phyloP scores from a whole-genome alignment of 2,797 vertebrate genomes.

The Onychomys torridus region DNA sequence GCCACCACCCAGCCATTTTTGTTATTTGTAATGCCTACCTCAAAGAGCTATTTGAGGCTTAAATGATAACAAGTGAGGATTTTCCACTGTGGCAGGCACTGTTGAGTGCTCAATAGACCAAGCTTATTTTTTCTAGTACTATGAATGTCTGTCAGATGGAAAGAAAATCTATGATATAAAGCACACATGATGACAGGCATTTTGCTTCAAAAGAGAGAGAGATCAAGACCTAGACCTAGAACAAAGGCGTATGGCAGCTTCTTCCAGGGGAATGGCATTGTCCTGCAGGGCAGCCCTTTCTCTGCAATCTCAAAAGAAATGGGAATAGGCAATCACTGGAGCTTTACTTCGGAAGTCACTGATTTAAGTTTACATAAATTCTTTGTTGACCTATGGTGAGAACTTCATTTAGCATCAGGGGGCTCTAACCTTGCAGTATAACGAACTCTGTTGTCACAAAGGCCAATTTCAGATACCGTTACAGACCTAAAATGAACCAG shows the following conservation, averaged over 20 bases:
- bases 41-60: slow-evolving; percentile 1
- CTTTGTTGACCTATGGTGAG: slow-evolving; percentile 13
- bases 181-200: not conserved
- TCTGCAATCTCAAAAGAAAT: slow-evolving; percentile 49
- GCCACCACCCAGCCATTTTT: not conserved
- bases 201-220: not conserved
- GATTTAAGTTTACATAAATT: slow-evolving; percentile 31
- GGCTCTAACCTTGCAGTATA: not conserved
- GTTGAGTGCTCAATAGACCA: not conserved
- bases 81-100: not conserved
- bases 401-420: slow-evolving; percentile 16
- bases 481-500: slow-evolving; percentile 8
- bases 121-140: not conserved
- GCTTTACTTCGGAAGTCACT: slow-evolving; percentile 23
- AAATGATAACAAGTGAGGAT: not conserved
- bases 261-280: not conserved
- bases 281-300: not conserved
- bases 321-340: not conserved
- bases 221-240: not conserved
- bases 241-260: not conserved
- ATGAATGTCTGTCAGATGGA: slow-evolving; percentile 25
- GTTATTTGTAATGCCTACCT: not conserved
- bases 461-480: slow-evolving; percentile 7
- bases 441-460: slow-evolving; percentile 6
- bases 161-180: not conserved